Conservation (phyloP, 1,140 invertebrate species). For the Drosophila nigromelanica region DNA sequence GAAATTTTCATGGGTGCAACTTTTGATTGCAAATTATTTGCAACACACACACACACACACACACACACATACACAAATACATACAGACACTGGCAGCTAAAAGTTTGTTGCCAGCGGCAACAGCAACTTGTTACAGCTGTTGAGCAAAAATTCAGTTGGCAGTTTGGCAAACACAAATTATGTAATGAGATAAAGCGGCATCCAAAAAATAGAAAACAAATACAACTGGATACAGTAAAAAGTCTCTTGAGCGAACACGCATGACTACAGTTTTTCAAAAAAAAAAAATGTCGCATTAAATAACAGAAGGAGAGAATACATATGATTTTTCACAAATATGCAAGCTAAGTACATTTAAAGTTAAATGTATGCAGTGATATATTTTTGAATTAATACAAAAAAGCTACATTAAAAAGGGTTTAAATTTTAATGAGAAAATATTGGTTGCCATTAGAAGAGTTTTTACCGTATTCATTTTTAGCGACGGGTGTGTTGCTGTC, state of each 20-base stretch:
- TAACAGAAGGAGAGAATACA: no score
- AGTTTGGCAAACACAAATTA: constrained; percentile 61
- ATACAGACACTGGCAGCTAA: constrained; percentile 49
- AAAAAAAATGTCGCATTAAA: no score
- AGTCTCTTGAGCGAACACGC: no score
- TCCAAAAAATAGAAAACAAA: constrained; percentile 7
- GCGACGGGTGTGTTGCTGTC: constrained; percentile 20
- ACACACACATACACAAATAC: constrained; percentile 31
- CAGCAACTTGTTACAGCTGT: constrained; percentile 43
- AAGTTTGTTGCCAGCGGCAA: constrained; percentile 65
- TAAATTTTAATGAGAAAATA: no score
- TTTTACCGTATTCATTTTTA: constrained; percentile 5
- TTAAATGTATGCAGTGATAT: no score
- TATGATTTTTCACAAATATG: no score
- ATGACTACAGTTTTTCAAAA: no score
- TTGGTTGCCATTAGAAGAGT: no score
- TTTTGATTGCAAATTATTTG: constrained; percentile 81
- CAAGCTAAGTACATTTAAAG: no score
- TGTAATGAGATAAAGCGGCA: constrained; percentile 64
- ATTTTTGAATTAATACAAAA: no score
- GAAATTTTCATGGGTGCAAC: constrained; percentile 59
- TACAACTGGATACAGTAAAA: constrained; percentile 19
- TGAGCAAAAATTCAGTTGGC: constrained; percentile 28
- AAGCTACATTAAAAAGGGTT: no score
- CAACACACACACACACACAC: constrained; percentile 55